A percentile compares a stretch with the other conserved stretches of the same genome.
Conservation (phyloP, 2,113 vertebrate species). For the Pygoscelis adeliae region DNA sequence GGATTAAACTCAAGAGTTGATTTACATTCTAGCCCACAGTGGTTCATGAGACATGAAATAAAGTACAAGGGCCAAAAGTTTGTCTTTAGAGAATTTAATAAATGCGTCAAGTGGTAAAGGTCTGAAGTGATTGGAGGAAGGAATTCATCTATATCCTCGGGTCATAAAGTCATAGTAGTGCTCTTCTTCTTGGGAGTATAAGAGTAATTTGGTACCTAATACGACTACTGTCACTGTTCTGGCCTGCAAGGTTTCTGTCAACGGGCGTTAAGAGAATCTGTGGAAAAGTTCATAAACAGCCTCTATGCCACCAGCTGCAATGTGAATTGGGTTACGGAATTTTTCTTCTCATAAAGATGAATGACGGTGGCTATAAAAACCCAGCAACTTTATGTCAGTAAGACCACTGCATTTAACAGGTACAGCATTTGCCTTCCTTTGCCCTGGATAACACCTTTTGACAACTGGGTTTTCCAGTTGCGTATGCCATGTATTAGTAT, state of each 20-base stretch:
- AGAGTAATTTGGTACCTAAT: not conserved
- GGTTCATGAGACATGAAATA: not conserved
- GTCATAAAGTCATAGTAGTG: not conserved
- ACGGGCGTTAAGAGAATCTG: not conserved
- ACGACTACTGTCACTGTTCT: not conserved
- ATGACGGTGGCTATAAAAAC: not conserved
- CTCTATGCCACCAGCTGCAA: not conserved
- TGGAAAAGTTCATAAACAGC: not conserved
- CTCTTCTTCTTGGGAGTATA: not conserved
- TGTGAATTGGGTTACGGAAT: not conserved
- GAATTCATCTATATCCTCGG: not conserved
- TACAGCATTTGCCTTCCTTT: not conserved
- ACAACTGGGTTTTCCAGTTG: not conserved
- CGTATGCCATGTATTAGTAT: not conserved
- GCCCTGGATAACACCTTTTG: not conserved
- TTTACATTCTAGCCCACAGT: not conserved
- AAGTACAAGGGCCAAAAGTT: not conserved
- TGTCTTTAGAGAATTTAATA: not conserved
- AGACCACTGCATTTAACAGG: not conserved
- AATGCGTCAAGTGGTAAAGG: not conserved
- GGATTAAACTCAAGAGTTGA: not conserved
- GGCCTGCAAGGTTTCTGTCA: not conserved
- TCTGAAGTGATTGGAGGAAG: not conserved
- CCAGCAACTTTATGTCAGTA: not conserved
- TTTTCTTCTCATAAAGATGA: not conserved